Evolutionary conservation across 1,140 invertebrate genomes (phyloP), one percentile per base, ranked within the genome.

Genomic region (Anadara kagoshimensis): DNA sequence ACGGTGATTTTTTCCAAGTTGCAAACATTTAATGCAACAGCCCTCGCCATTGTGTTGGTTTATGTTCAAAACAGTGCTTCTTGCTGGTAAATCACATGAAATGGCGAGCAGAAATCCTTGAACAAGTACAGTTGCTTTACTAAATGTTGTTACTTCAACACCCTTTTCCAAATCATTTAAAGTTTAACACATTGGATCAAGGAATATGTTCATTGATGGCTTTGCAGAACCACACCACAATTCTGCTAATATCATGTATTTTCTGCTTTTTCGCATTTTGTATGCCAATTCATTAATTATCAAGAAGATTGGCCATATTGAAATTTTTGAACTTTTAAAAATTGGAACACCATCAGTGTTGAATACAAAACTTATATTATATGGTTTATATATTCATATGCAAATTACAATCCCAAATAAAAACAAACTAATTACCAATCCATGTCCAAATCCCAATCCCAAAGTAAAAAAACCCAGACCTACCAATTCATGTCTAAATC

Each of bases 321-420:
- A 70, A 1, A 36, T 43, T 51, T 73, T 67, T 36, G 18, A 54
- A 29, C 67, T 70, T 65, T 70, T 69, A 47, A 71, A 74, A 20
- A 74, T 49, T 20, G 65, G 56, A 22, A 59, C 53, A 59, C 73
- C 73, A 65, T 76, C 73, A 51, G 73, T 76, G 44, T 76, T 76
- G 10, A 66, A 56, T 14, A 57, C 5, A 45, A 75, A n/a, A n/a
- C n/a, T n/a, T n/a, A n/a, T n/a, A n/a, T n/a, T n/a, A n/a, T n/a
- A n/a, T n/a, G n/a, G n/a, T n/a, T n/a, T n/a, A n/a, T n/a, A n/a
- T n/a, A n/a, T n/a, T n/a, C n/a, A n/a, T n/a, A n/a, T n/a, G n/a
- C n/a, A n/a, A n/a, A n/a, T n/a, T n/a, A n/a, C n/a, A n/a, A n/a
- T n/a, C n/a, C n/a, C n/a, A n/a, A n/a, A n/a, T n/a, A n/a, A n/a